phyloP scores from a whole-genome alignment of 1,140 invertebrate species.

The Trichonephila clavata region DNA sequence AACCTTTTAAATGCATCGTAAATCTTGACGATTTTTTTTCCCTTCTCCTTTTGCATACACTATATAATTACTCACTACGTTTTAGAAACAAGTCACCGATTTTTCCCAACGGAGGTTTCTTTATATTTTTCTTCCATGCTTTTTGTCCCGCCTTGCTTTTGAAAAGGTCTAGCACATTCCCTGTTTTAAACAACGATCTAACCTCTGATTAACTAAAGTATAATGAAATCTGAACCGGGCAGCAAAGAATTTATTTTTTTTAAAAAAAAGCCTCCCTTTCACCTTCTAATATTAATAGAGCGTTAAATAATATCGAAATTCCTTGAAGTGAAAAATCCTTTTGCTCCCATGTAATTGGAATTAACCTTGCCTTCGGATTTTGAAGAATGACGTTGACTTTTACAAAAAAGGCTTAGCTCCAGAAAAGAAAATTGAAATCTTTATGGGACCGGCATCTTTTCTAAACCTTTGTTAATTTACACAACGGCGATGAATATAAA shows the following conservation, averaged over 20 bases:
- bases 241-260: background rate
- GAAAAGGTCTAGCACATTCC: background rate
- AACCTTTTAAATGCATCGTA: too few species aligned
- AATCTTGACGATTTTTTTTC: too few species aligned
- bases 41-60: background rate
- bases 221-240: background rate
- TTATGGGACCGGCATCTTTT: background rate
- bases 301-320: slow-evolving; percentile 9
- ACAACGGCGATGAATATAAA: slow-evolving; percentile 9
- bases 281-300: background rate
- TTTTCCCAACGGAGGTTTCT: background rate
- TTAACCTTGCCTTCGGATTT: background rate
- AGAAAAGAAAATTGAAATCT: slow-evolving; percentile 8
- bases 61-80: background rate
- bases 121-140: background rate
- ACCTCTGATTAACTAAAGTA: slow-evolving; percentile 17
- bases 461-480: slow-evolving; percentile 20
- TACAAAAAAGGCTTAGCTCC: background rate
- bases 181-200: background rate
- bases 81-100: slow-evolving; percentile 19
- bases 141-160: background rate
- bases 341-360: slow-evolving; percentile 25
- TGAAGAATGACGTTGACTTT: background rate
- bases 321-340: background rate
- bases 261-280: background rate